phyloP scores from a whole-genome alignment of 2,797 vertebrate species.

The Gambelia wislizenii region DNA sequence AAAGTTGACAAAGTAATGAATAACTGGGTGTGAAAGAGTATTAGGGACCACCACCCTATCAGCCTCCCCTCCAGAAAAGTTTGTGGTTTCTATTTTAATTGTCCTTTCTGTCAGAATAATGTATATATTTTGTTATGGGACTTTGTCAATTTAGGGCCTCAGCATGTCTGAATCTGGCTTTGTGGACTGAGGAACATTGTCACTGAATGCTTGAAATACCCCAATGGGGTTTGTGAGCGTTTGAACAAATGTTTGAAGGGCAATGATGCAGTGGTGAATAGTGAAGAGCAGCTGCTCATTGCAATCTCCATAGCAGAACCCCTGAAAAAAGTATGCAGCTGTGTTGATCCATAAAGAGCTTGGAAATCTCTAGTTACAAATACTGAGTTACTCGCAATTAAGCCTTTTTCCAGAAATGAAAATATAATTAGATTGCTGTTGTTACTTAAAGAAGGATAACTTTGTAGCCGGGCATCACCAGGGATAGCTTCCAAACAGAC shows the following conservation, averaged over 20 bases:
- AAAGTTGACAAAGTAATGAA: too few relatives aligned
- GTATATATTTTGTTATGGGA: too few relatives aligned
- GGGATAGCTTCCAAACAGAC: not conserved
- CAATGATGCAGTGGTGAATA: not conserved
- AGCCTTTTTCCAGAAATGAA: not conserved
- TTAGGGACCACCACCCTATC: too few relatives aligned
- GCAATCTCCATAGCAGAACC: not conserved
- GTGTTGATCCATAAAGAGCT: not conserved
- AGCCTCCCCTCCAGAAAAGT: too few relatives aligned
- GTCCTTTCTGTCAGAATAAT: too few relatives aligned
- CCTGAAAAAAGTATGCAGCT: not conserved
- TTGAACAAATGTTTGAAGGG: not conserved
- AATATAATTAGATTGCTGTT: not conserved
- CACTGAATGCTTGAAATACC: not conserved
- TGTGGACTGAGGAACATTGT: not conserved
- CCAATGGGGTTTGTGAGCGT: not conserved
- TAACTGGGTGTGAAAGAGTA: too few relatives aligned
- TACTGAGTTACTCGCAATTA: not conserved
- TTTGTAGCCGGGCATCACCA: not conserved
- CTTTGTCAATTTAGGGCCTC: too few relatives aligned
- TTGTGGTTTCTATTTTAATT: too few relatives aligned
- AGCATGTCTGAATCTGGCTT: too few relatives aligned
- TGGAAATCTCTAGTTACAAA: not conserved
- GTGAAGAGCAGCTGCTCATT: not conserved
- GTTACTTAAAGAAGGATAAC: not conserved